phyloP scores from a whole-genome alignment of 2,888 invertebrate genomes.

The Scaptomyza polygonia region DNA sequence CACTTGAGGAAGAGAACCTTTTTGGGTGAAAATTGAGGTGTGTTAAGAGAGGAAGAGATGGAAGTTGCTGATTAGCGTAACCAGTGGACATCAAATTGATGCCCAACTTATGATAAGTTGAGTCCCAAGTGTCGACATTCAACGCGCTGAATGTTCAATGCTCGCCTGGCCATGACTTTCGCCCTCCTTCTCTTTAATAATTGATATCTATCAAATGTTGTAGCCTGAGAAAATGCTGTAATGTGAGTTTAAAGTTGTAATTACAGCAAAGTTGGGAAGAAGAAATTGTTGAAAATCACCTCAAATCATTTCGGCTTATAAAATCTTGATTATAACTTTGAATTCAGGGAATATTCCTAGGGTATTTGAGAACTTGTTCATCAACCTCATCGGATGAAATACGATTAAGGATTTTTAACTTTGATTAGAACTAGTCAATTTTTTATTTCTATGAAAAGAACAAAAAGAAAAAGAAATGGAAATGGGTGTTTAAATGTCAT shows the following conservation, averaged over 20 bases:
- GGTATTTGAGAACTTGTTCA: too few relatives aligned
- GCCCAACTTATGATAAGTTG: slow-evolving; percentile 39
- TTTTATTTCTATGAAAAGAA: too few relatives aligned
- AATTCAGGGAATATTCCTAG: too few relatives aligned
- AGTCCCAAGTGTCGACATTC: slow-evolving; percentile 37
- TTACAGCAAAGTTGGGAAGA: neutral
- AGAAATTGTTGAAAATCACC: too few relatives aligned
- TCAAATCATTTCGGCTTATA: too few relatives aligned
- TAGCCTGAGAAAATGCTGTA: slow-evolving; percentile 5
- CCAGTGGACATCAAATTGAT: slow-evolving; percentile 37
- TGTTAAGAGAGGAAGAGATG: slow-evolving; percentile 21
- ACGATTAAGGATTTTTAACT: too few relatives aligned
- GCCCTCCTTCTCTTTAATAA: neutral
- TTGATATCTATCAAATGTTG: slow-evolving; percentile 4
- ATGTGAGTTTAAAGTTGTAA: neutral
- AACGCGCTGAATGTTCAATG: slow-evolving; percentile 7
- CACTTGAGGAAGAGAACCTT: slow-evolving; percentile 17
- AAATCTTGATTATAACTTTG: too few relatives aligned
- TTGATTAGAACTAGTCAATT: too few relatives aligned
- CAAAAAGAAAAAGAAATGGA: too few relatives aligned
- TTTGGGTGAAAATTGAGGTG: slow-evolving; percentile 4
- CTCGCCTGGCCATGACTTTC: neutral
- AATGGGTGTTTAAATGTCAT: too few relatives aligned
- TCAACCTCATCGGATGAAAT: too few relatives aligned
- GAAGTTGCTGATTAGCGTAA: slow-evolving; percentile 41